These are phyloP conservation scores for Heliornis fulica DNA, from an alignment of 2,113 vertebrate genomes.

Conservation along the genomic window DNA sequence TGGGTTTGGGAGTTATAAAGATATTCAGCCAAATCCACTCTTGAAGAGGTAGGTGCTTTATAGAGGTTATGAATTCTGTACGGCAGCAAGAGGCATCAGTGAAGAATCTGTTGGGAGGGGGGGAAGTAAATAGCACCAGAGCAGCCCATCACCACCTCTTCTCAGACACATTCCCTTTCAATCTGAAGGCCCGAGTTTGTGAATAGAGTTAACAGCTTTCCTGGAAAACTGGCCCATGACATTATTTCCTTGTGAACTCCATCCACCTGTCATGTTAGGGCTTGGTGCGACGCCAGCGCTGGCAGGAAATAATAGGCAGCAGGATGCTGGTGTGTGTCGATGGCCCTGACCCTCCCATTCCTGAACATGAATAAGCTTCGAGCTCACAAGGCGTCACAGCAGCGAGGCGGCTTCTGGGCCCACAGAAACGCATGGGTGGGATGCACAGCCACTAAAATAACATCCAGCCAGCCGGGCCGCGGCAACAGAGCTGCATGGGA, in stretches of 20 bases:
- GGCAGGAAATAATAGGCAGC: constrained; percentile 88
- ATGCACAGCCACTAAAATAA: constrained; percentile 63
- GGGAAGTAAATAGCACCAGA: not conserved
- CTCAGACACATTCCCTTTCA: constrained; percentile 58
- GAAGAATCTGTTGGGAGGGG: not conserved
- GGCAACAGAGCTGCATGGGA: constrained; percentile 34
- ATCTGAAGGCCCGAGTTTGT: constrained; percentile 38
- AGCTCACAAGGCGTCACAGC: constrained; percentile 59
- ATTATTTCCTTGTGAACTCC: constrained; percentile 81
- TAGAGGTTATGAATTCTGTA: not conserved
- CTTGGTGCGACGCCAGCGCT: constrained; percentile 75
- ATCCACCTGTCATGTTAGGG: constrained; percentile 84
- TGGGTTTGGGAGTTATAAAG: not conserved
- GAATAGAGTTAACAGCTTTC: constrained; percentile 77
- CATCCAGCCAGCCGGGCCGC: not conserved
- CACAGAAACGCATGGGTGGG: constrained; percentile 62
- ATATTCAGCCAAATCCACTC: not conserved
- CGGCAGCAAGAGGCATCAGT: not conserved
- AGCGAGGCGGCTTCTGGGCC: constrained; percentile 34
- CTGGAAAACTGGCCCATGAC: constrained; percentile 81
- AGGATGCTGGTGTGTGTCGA: constrained; percentile 83
- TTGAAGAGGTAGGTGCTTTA: not conserved
- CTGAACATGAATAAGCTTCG: constrained; percentile 77
- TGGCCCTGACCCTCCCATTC: constrained; percentile 85
- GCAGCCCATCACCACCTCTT: not conserved